Evolutionary conservation across 2,113 vertebrate species (phyloP).

Genomic region (Dicerorhinus sumatrensis): DNA sequence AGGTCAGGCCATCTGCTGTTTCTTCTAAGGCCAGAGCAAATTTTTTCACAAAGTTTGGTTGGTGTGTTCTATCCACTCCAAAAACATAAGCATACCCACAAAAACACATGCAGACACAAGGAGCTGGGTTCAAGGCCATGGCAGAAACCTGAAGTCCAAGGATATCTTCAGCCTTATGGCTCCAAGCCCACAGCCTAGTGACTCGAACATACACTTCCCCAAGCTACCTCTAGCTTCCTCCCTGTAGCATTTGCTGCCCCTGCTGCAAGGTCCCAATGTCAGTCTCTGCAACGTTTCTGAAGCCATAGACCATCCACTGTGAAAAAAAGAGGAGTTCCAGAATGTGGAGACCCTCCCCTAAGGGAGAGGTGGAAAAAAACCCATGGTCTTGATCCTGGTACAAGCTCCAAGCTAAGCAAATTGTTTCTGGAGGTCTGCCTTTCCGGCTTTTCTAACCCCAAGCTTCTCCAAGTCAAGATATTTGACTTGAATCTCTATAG

Average conservation of each 20-base stretch:
- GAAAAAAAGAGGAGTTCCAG: not conserved
- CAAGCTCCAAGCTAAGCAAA: not conserved
- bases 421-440: slow-evolving; percentile 39
- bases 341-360: not conserved
- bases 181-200: not conserved
- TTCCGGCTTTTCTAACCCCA: slow-evolving; percentile 32
- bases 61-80: not conserved
- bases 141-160: slow-evolving; percentile 20
- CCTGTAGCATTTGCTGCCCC: not conserved
- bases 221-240: not conserved
- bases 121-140: not conserved
- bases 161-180: not conserved
- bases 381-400: not conserved
- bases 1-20: slow-evolving; percentile 30
- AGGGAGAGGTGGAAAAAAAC: not conserved
- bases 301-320: not conserved
- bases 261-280: not conserved
- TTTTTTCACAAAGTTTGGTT: not conserved
- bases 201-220: not conserved
- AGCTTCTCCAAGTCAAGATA: slow-evolving; percentile 52
- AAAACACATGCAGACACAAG: not conserved
- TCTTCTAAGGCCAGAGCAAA: slow-evolving; percentile 22
- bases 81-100: slow-evolving; percentile 42
- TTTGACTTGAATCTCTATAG: slow-evolving; percentile 21
- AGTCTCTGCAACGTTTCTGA: slow-evolving; percentile 30